Conservation (phyloP, 1,140 invertebrate genomes). For the Aphelinus atriplicis region DNA sequence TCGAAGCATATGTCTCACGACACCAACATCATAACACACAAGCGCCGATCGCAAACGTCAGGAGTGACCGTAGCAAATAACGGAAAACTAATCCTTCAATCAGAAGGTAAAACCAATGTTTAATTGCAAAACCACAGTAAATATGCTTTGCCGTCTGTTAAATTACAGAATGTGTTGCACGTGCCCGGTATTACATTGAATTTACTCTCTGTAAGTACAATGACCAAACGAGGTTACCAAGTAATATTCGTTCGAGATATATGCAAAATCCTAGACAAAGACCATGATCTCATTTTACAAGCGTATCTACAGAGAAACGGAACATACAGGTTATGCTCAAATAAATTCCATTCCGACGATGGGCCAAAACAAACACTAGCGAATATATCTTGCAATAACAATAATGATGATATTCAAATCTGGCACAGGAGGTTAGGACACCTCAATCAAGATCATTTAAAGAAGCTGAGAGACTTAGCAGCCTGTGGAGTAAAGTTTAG, state of each 20-base stretch:
- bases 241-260: background rate
- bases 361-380: background rate
- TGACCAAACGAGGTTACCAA: background rate
- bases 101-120: constrained; percentile 1
- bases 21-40: background rate
- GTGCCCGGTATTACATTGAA: background rate
- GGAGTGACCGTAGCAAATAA: background rate
- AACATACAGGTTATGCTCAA: background rate
- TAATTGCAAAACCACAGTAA: background rate
- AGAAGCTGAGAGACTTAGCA: background rate
- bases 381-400: too few species aligned
- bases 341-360: background rate
- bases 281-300: background rate
- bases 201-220: constrained; percentile 8
- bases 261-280: background rate
- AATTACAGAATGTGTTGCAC: background rate
- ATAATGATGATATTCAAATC: background rate
- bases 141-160: background rate
- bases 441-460: background rate
- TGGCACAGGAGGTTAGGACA: background rate
- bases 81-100: background rate
- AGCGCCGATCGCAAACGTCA: background rate
- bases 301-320: background rate
- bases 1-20: background rate
- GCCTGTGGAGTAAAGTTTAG: background rate